Evolutionary conservation across 2,113 vertebrate genomes (phyloP), one percentile per base, ranked within the genome.

Genomic region (Pygoscelis adeliae): DNA sequence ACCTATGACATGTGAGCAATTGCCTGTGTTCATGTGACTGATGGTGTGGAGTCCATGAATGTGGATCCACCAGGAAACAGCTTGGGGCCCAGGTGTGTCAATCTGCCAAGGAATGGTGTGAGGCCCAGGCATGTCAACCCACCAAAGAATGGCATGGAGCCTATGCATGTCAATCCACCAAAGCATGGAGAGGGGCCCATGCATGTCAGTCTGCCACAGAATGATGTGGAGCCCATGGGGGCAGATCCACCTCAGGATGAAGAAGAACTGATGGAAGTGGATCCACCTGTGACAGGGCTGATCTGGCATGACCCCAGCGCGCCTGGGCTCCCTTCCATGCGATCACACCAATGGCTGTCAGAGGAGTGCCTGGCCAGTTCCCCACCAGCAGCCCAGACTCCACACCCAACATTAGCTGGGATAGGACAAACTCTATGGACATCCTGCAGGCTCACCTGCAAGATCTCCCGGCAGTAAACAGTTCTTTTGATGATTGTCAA

Each of bases 281-380:
- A 47, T 32, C 5, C n/a, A 18, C 14, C 19, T 38, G 14, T 6
- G 17, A 61, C 50, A 81, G 13, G 9, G 7, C 15, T 67, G 36
- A 50, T 36, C 34, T 71, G 30, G 14, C 26, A 77, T 18, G 13
- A 50, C 10, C 5, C 6, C 42, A 23, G 30, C 7, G 13, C 0
- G 10, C 22, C 12, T 19, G 49, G 47, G 3, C 18, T 82, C 9
- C 34, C 9, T 42, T 47, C 30, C 6, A 14, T 66, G 36, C 50
- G 7, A 53, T n/a, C 34, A 47, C 49, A 44, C 0, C 0, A 38
- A 26, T 25, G 16, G 16, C 30, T 6, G 2, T 42, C 38, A 63
- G 11, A 74, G 15, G 10, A 19, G 6, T 21, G 7, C 26, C 18
- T 0, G 0, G 5, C 2, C 17, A 36, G 17, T 18, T n/a, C 8